A percentile compares a stretch with the other conserved stretches of the same genome.
These are phyloP conservation scores for Drosophila subquinaria DNA, from an alignment of 2,888 invertebrate genomes.

Conservation along the genomic window DNA sequence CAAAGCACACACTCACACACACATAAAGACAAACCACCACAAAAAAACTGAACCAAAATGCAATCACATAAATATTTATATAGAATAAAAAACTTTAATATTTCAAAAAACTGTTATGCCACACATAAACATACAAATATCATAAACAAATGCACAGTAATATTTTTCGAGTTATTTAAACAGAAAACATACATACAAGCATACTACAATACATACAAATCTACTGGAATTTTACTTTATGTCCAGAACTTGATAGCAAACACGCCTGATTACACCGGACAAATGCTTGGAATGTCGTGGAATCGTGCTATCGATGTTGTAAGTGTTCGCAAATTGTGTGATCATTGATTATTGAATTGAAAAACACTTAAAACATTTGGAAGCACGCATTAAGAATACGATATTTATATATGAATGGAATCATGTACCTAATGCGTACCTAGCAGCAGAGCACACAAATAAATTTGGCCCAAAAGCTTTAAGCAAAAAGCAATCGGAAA, in stretches of 20 bases:
- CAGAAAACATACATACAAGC: conserved; percentile 10
- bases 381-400: conserved; percentile 17
- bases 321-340: too few relatives aligned
- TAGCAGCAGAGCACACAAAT: conserved; percentile 37
- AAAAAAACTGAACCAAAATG: conserved; percentile 42
- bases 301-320: too few relatives aligned
- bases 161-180: conserved; percentile 67
- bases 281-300: too few relatives aligned
- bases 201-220: conserved; percentile 14
- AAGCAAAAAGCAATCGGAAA: conserved; percentile 49
- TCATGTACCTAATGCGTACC: conserved; percentile 67
- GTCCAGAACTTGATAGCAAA: conserved; percentile 2
- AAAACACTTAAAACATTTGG: conserved; percentile 10
- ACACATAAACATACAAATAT: conserved; percentile 13
- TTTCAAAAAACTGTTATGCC: conserved; percentile 13
- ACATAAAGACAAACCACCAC: conserved; percentile 18
- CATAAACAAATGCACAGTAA: conserved; percentile 34
- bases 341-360: not conserved
- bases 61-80: conserved; percentile 45
- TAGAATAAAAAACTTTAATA: conserved; percentile 17
- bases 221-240: conserved; percentile 6
- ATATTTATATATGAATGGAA: conserved; percentile 28
- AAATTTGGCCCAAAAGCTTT: conserved; percentile 47
- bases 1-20: conserved; percentile 27
- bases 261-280: conserved; percentile 5